phyloP scores from a whole-genome alignment of 2,113 vertebrate genomes.

The Scatophagus argus region DNA sequence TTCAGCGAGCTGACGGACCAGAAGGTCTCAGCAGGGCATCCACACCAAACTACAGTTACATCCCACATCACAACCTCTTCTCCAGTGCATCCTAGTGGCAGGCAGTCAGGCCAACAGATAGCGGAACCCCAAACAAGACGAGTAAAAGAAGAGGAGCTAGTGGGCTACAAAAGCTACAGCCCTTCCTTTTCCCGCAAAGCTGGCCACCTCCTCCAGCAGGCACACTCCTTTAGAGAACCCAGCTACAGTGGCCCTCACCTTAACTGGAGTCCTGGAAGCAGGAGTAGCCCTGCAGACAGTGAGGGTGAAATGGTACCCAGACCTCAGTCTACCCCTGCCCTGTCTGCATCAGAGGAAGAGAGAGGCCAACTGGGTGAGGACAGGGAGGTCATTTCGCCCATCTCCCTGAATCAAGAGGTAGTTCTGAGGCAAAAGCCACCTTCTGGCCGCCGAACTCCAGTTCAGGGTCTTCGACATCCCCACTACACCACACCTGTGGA shows the following conservation, averaged over 20 bases:
- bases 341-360: conserved; percentile 51
- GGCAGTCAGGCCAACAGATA: conserved; percentile 81
- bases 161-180: conserved; percentile 91
- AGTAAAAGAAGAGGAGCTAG: conserved; percentile 54
- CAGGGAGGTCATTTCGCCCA: conserved; percentile 54
- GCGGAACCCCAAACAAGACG: conserved; percentile 83
- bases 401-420: conserved; percentile 80
- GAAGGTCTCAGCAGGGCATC: conserved; percentile 26
- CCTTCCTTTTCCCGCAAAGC: conserved; percentile 90
- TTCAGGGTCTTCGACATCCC: conserved; percentile 80
- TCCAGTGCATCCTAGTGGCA: conserved; percentile 34
- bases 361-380: neutral
- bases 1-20: conserved; percentile 43
- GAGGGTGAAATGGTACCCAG: conserved; percentile 9
- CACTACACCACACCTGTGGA: conserved; percentile 82
- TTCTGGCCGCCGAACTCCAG: conserved; percentile 76
- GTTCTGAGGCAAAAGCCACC: conserved; percentile 89
- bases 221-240: conserved; percentile 89
- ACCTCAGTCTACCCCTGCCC: conserved; percentile 43
- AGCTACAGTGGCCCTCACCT: conserved; percentile 83
- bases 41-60: conserved; percentile 59
- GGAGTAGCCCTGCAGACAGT: conserved; percentile 59
- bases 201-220: conserved; percentile 87
- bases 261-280: conserved; percentile 62
- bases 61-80: conserved; percentile 46